Evolutionary conservation across 2,888 invertebrate genomes (phyloP).

Genomic region (Taenaris catops): DNA sequence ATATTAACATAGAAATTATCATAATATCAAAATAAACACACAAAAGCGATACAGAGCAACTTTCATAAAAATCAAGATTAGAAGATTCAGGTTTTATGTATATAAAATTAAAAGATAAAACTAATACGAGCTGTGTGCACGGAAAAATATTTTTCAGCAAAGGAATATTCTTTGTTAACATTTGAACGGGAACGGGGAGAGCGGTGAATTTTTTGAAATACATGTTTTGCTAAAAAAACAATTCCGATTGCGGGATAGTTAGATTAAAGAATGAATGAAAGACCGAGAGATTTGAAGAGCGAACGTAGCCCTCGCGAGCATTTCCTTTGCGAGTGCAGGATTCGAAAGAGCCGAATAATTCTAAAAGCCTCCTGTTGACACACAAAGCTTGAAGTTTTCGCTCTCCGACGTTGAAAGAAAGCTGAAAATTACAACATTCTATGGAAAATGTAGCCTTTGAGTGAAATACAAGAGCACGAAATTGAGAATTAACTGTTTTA

Average conservation of each 20-base stretch:
- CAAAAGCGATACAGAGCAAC: not conserved
- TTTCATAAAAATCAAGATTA: not conserved
- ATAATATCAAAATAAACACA: no score
- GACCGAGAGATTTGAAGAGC: conserved; percentile 20
- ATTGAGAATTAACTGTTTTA: conserved; percentile 24
- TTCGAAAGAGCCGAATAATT: conserved; percentile 27
- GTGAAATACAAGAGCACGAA: conserved; percentile 23
- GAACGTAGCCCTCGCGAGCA: conserved; percentile 11
- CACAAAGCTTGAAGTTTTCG: conserved; percentile 28
- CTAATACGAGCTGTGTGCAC: conserved; percentile 5
- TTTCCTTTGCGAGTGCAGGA: conserved; percentile 27
- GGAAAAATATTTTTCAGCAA: conserved; percentile 8
- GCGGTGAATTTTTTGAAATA: conserved; percentile 7
- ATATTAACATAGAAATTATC: no score
- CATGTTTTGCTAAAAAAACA: conserved; percentile 18
- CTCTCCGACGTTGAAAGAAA: conserved; percentile 29
- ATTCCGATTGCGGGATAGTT: conserved; percentile 22
- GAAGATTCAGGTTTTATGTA: not conserved
- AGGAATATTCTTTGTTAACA: conserved; percentile 13
- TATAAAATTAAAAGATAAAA: conserved; percentile 1
- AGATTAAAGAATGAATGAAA: conserved; percentile 24
- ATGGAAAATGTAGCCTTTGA: conserved; percentile 26
- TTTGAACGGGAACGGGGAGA: conserved; percentile 11
- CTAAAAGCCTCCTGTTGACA: conserved; percentile 29
- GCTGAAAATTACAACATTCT: conserved; percentile 28